Evolutionary conservation across 2,113 vertebrate species (phyloP).

Genomic region (Chunga burmeisteri): DNA sequence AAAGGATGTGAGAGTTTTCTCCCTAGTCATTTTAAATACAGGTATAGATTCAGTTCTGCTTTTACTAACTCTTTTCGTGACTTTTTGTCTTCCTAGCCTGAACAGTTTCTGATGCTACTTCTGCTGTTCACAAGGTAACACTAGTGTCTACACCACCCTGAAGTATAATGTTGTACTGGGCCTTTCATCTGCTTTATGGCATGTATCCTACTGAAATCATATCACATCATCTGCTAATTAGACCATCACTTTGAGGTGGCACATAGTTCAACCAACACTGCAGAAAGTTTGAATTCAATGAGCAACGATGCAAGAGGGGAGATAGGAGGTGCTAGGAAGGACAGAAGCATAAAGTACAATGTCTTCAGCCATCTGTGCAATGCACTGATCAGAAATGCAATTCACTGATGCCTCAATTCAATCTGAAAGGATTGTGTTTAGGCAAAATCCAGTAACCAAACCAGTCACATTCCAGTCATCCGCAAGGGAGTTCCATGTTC

Average conservation of each 20-base stretch:
- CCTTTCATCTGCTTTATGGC: neutral
- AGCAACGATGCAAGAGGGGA: neutral
- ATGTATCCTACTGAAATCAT: neutral
- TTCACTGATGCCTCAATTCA: neutral
- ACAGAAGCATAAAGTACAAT: neutral
- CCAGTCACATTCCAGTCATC: neutral
- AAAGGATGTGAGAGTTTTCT: neutral
- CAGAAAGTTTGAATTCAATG: neutral
- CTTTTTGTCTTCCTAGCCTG: neutral
- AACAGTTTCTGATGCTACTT: neutral
- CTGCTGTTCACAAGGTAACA: neutral
- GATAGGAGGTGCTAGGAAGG: neutral
- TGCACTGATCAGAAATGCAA: neutral
- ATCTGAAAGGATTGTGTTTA: neutral
- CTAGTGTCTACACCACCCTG: neutral
- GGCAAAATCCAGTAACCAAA: neutral
- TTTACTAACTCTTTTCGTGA: neutral
- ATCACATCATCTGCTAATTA: neutral
- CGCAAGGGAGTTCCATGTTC: neutral
- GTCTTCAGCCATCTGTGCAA: neutral
- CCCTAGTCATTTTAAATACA: neutral
- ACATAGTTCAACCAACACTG: neutral
- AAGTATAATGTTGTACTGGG: neutral
- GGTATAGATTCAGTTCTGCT: neutral
- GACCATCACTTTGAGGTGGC: neutral